Base-by-base conservation (phyloP, 2,113 vertebrate genomes). In the Erinaceus europaeus region DNA sequence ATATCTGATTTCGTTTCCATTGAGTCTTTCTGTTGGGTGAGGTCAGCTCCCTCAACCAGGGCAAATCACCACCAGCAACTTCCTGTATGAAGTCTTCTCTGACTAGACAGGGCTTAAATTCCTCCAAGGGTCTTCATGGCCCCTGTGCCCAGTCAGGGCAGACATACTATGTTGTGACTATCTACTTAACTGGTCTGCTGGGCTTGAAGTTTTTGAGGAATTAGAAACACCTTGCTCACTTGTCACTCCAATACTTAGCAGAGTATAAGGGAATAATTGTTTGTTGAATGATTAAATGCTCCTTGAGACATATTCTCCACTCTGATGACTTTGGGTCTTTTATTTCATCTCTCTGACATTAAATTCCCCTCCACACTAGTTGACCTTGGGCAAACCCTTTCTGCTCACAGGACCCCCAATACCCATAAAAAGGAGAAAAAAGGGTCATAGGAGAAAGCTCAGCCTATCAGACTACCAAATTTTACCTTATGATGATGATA, bases 61-160 rank as follows among this genome's bases (percentile, higher is more conserved):
- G 25, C 42, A 90, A 90, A 90, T 80, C 52, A 42, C 53, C 55
- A 64, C 69, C 77, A 29, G 53, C 57, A 71, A 62, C 20, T 84
- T 85, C 75, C 83, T 85, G 76, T 69, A 93, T 64, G 72, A 86
- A 88, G 59, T 65, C 73, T 73, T 89, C 74, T 71, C 72, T 44
- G 36, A 50, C n/a, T 17, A 52, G 68, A 21, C 12, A 38, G 52
- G 4, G 18, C 64, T 91, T 36, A 84, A 32, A 34, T 25, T 27
- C 75, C 38, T 81, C 14, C 34, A 34, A 34, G 34, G 44, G 5
- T 29, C 85, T 86, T 69, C 17, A 65, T 94, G 98, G 29, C n/a
- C 9, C 61, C 12, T 25, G 15, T 55, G 80, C 55, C 62, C 84
- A 50, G 48, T 50, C 13, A 84, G 40, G 52, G 34, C 44, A 84